Evolutionary conservation across 2,888 invertebrate species (phyloP), one percentile per base, ranked within the genome.

Genomic region (Eurytoma californica): DNA sequence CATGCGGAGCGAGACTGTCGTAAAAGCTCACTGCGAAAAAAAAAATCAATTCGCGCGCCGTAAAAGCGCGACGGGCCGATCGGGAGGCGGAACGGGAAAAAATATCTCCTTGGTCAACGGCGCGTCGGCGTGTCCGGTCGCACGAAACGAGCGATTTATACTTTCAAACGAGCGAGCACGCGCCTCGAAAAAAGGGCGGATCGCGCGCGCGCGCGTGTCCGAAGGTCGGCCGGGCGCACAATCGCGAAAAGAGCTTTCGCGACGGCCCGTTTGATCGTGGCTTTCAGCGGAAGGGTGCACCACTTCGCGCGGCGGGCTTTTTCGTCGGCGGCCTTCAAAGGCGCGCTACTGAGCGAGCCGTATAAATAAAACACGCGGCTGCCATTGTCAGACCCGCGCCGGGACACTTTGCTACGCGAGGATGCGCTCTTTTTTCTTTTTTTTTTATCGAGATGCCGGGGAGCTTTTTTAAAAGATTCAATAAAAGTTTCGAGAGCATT

Each of bases 141-240:
- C 53, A 69, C 9, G 39, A 75, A 76, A 28, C 53, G 24, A 39
- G 7, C 57, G 49, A 63, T 24, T 76, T 76, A 57, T 76, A 69
- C 69, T 76, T 76, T 70, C 57, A 76, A 76, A 76, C 69, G 24
- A 69, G 47, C 18, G 47, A n/a, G 3, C 18, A 20, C 39, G 28
- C 47, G 16, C 18, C 30, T 61, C 16, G n/a, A 18, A 70, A 61
- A 58, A 75, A 75, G 55, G n/a, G 7, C 2, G 28, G 13, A 12
- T 24, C 28, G 7, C 12, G 16, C 53, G 7, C 12, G 16, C 53
- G 28, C 16, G 14, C 24, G 4, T 13, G 18, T 67, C 51, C 61
- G 61, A 69, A 76, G 76, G 69, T 47, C 28, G 53, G 14, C 1
- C 9, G 2, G 14, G 12, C 5, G 16, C 51, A 60, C 7, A 55